A percentile compares a stretch with the other conserved stretches of the same genome.
These are phyloP conservation scores for Tor tambroides DNA, from an alignment of 2,113 vertebrate genomes.

Conservation along the genomic window DNA sequence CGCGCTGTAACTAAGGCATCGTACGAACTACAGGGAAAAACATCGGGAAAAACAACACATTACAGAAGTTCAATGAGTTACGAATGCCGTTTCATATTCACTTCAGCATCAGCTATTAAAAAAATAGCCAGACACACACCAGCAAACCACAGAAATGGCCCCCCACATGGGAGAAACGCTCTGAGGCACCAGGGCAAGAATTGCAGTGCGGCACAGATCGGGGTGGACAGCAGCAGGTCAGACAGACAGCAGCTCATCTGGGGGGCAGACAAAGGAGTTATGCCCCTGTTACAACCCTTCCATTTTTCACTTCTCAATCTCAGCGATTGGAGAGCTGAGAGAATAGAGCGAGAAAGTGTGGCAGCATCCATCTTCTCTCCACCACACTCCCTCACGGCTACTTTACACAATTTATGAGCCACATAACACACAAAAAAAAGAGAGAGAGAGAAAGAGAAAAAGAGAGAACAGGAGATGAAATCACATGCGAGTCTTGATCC, in stretches of 20 bases:
- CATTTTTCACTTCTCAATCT: slow-evolving; percentile 60
- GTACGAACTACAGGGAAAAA: too few species aligned
- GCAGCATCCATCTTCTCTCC: slow-evolving; percentile 54
- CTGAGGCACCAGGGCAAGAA: not conserved
- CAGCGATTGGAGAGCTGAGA: slow-evolving; percentile 50
- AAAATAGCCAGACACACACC: not conserved
- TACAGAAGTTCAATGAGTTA: not conserved
- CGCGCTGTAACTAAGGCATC: too few species aligned
- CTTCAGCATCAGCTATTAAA: not conserved
- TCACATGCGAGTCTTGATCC: slow-evolving; percentile 20
- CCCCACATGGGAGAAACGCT: not conserved
- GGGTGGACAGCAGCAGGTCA: slow-evolving; percentile 12
- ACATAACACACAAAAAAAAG: slow-evolving; percentile 19
- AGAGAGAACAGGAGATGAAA: slow-evolving; percentile 32
- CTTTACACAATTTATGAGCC: slow-evolving; percentile 57
- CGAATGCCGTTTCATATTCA: not conserved
- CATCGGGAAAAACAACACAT: not conserved
- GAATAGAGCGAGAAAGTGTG: slow-evolving; percentile 45
- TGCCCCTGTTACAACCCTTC: slow-evolving; percentile 24
- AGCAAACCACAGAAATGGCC: not conserved
- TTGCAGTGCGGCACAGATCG: not conserved
- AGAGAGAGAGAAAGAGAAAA: slow-evolving; percentile 24
- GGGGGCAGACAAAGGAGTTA: slow-evolving; percentile 47
- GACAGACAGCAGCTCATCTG: slow-evolving; percentile 46
- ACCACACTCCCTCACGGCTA: slow-evolving; percentile 56